Conservation (phyloP, 2,797 vertebrate species). For the Leptodactylus fallax region DNA sequence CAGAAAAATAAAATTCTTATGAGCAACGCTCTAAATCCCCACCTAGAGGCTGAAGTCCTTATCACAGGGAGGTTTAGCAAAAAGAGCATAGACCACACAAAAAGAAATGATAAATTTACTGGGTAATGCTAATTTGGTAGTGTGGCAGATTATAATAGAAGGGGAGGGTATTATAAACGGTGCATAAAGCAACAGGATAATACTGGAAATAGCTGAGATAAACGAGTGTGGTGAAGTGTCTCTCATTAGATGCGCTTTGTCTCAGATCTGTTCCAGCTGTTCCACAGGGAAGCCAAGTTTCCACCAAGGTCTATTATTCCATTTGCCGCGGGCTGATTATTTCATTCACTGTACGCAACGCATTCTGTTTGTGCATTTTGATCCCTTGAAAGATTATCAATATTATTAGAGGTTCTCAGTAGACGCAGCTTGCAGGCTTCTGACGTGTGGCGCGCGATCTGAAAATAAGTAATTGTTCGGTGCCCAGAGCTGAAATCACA, state of each 20-base stretch:
- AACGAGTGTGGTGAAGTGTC: neutral
- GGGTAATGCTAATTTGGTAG: neutral
- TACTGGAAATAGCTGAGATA: neutral
- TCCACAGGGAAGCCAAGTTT: constrained; percentile 4
- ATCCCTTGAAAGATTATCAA: constrained; percentile 1
- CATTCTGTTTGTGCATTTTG: constrained; percentile 1
- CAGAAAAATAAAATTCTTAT: neutral
- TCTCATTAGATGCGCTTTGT: constrained; percentile 23
- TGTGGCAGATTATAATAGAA: neutral
- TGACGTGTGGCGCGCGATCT: neutral
- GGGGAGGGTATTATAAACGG: neutral
- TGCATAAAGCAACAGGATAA: neutral
- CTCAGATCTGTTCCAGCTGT: constrained; percentile 16
- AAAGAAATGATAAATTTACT: neutral
- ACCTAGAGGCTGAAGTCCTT: neutral
- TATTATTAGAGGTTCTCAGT: constrained; percentile 19
- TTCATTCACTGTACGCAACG: constrained; percentile 7
- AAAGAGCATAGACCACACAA: neutral
- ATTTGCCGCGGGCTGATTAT: constrained; percentile 15
- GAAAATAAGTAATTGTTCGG: constrained; percentile 30
- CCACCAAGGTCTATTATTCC: constrained; percentile 13
- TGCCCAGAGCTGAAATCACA: constrained; percentile 35
- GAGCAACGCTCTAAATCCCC: neutral
- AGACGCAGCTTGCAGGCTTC: constrained; percentile 18
- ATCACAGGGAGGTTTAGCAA: neutral